These are phyloP conservation scores for Nipponacmea schrenckii DNA, from an alignment of 2,888 invertebrate genomes.

Conservation along the genomic window DNA sequence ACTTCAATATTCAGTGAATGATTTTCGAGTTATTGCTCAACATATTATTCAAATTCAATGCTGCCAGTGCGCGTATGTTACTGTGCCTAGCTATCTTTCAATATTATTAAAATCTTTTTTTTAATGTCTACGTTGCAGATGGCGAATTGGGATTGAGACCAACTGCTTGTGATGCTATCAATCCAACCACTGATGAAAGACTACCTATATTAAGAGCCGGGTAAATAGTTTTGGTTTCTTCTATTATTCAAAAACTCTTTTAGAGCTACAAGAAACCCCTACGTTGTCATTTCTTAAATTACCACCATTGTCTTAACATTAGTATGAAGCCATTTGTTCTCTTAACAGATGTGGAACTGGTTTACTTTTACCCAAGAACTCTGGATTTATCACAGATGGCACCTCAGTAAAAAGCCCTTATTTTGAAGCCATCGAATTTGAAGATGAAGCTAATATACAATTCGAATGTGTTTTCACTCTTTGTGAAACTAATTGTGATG, in stretches of 20 bases:
- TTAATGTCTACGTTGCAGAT: neutral
- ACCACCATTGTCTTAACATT: neutral
- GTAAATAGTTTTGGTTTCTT: too few species aligned
- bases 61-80: too few species aligned
- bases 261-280: too few species aligned
- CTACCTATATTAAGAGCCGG: neutral
- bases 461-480: neutral
- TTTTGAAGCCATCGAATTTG: neutral
- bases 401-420: neutral
- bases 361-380: neutral
- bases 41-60: too few species aligned
- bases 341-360: neutral
- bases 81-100: too few species aligned
- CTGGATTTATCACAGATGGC: neutral
- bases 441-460: neutral
- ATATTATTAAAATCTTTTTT: too few species aligned
- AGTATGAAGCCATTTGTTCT: neutral
- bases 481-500: neutral
- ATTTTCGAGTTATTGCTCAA: too few species aligned
- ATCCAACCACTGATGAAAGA: neutral
- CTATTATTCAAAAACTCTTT: too few species aligned
- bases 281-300: too few species aligned
- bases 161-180: neutral
- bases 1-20: too few species aligned
- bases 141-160: neutral